A percentile compares a stretch with the other conserved stretches of the same genome.
Conservation (phyloP, 2,888 invertebrate genomes). For the Tanypteryx hageni region DNA sequence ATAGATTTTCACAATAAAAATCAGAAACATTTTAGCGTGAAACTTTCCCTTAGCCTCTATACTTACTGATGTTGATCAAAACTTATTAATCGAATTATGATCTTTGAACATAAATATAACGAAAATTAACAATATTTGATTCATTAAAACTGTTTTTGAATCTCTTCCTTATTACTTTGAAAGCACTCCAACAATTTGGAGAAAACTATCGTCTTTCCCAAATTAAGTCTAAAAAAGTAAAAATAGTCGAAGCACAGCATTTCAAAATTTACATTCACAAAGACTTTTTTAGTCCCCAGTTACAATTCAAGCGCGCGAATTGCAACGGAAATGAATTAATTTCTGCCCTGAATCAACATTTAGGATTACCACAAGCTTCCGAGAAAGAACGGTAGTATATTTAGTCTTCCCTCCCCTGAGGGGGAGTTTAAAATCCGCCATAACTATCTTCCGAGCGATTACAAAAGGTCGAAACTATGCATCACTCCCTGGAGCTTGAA, state of each 20-base stretch:
- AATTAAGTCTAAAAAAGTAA: not conserved
- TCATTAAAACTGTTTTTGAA: not conserved
- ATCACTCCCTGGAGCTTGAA: conserved; percentile 56
- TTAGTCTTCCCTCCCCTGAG: conserved; percentile 1
- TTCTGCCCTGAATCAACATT: conserved; percentile 52
- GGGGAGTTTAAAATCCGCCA: conserved; percentile 40
- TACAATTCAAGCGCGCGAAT: conserved; percentile 6
- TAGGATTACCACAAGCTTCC: not conserved
- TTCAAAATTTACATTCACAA: not conserved
- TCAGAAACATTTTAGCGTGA: too few relatives aligned
- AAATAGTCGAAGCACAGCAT: too few relatives aligned
- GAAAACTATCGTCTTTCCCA: not conserved
- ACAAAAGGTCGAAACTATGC: conserved; percentile 54
- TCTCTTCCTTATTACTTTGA: not conserved
- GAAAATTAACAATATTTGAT: too few relatives aligned
- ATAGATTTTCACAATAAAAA: too few relatives aligned
- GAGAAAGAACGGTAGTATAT: conserved; percentile 45
- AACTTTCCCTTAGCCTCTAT: too few relatives aligned
- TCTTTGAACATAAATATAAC: too few relatives aligned
- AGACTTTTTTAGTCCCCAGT: not conserved
- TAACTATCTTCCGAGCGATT: conserved; percentile 58
- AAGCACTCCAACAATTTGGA: not conserved
- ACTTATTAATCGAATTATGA: too few relatives aligned
- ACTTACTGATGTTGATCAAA: too few relatives aligned
- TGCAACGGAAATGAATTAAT: conserved; percentile 52